Conservation (phyloP, 2,888 invertebrate species). For the Acanthacorydalis orientalis region DNA sequence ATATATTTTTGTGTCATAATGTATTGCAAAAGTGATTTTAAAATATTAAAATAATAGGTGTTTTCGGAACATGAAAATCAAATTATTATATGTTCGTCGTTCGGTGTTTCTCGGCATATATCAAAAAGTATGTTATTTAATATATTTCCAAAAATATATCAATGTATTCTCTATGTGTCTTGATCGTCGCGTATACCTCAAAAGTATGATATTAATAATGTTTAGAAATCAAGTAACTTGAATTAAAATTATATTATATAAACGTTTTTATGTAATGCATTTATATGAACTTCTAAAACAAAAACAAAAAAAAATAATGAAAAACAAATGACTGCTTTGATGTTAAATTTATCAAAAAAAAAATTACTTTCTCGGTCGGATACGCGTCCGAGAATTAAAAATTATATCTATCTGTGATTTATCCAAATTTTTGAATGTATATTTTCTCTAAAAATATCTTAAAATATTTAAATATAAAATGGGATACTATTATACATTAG, state of each 20-base stretch:
- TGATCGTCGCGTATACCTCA: conserved; percentile 38
- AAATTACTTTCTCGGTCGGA: conserved; percentile 17
- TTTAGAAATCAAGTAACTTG: conserved; percentile 7
- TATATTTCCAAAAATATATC: conserved; percentile 16
- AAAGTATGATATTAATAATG: conserved; percentile 12
- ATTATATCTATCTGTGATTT: conserved; percentile 40
- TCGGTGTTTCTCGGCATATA: conserved; percentile 21
- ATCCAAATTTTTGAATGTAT: conserved; percentile 40
- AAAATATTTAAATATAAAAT: conserved; percentile 28
- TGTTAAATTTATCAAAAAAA: conserved; percentile 18
- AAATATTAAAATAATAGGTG: conserved; percentile 4
- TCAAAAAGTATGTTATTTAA: conserved; percentile 10
- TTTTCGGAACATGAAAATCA: conserved; percentile 5
- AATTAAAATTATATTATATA: conserved; percentile 5
- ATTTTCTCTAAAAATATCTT: conserved; percentile 39
- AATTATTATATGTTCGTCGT: conserved; percentile 17
- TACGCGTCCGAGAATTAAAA: conserved; percentile 14
- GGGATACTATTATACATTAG: conserved; percentile 5
- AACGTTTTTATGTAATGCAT: conserved; percentile 11
- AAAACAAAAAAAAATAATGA: conserved; percentile 2
- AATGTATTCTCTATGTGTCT: conserved; percentile 27
- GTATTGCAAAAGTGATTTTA: conserved; percentile 6
- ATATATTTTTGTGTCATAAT: conserved; percentile 6
- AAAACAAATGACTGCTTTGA: conserved; percentile 25
- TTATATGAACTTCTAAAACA: conserved; percentile 10